Conservation (phyloP, 2,113 vertebrate genomes). For the Thermophis baileyi region DNA sequence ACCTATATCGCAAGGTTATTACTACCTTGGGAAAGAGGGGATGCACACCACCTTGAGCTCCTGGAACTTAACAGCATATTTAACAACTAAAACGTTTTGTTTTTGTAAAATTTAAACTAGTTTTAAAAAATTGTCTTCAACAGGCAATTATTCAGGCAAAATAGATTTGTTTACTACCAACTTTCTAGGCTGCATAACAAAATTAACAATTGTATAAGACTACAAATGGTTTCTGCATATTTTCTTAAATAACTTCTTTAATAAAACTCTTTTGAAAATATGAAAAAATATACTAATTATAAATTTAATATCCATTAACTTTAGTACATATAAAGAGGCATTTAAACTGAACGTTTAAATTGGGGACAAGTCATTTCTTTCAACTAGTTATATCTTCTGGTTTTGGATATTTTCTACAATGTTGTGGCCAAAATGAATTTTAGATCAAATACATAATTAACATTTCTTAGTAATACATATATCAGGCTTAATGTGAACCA, state of each 20-base stretch:
- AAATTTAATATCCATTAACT: neutral
- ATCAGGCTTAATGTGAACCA: neutral
- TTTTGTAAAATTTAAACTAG: neutral
- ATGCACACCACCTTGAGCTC: neutral
- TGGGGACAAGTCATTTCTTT: neutral
- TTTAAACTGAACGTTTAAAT: neutral
- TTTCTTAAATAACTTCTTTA: neutral
- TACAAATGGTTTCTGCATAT: neutral
- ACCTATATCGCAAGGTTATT: neutral
- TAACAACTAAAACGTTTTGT: neutral
- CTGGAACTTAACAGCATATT: neutral
- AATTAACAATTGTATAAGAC: neutral
- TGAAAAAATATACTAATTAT: neutral
- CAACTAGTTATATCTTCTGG: neutral
- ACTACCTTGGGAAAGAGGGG: neutral
- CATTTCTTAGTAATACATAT: neutral
- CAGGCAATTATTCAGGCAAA: slow-evolving; percentile 35
- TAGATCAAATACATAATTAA: neutral
- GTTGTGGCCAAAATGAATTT: neutral
- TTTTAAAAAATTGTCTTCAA: slow-evolving; percentile 19
- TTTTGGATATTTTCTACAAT: neutral
- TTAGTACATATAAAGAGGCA: neutral
- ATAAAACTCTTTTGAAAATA: neutral
- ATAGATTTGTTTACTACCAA: neutral
- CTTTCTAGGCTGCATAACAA: neutral